Evolutionary conservation across 2,797 vertebrate genomes (phyloP).

Genomic region (Cottoperca gobio): DNA sequence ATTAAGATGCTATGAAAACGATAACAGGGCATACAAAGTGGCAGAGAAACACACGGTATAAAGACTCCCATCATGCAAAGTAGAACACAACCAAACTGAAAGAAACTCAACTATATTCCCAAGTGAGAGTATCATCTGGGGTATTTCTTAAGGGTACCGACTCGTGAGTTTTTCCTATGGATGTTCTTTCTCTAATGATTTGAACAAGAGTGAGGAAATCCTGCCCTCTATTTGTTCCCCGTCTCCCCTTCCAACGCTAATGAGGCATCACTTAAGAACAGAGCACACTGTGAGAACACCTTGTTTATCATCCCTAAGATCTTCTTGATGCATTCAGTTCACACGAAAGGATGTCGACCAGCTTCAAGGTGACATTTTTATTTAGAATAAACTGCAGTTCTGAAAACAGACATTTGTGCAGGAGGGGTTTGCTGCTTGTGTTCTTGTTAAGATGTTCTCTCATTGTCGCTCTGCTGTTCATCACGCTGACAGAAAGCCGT

Average conservation of each 20-base stretch:
- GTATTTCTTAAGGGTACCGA: neutral
- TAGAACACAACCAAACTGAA: neutral
- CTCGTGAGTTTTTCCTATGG: neutral
- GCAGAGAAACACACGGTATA: neutral
- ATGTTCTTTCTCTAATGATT: neutral
- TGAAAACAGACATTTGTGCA: neutral
- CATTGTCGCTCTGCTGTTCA: neutral
- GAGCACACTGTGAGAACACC: neutral
- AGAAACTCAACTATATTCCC: neutral
- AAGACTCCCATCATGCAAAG: neutral
- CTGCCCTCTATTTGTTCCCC: neutral
- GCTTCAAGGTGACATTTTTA: slow-evolving; percentile 20
- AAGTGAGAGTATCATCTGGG: neutral
- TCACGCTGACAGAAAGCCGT: neutral
- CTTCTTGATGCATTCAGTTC: neutral
- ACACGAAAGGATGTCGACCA: neutral
- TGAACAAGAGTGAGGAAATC: neutral
- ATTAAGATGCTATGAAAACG: neutral
- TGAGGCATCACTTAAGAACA: neutral
- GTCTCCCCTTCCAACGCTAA: neutral
- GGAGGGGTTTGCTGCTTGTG: neutral
- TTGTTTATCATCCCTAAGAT: slow-evolving; percentile 2
- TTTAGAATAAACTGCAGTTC: neutral
- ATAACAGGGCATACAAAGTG: neutral
- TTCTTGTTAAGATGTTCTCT: neutral